Conservation (phyloP, 2,888 invertebrate species). For the Callyntrura sp. region DNA sequence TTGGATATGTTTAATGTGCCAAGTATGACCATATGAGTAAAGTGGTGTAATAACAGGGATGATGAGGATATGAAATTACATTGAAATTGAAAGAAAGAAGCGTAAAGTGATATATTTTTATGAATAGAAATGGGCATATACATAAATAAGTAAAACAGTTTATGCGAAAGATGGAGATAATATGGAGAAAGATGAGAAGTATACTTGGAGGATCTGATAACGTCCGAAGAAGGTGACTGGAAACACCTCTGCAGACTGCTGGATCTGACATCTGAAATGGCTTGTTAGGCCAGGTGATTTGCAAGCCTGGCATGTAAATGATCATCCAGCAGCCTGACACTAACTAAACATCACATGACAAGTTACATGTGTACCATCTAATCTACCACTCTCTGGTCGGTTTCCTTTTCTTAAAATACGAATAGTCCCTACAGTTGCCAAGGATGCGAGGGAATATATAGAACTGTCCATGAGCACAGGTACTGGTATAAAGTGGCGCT, state of each 20-base stretch:
- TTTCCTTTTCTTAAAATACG: slow-evolving; percentile 61
- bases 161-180: background rate
- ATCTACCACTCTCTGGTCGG: slow-evolving; percentile 54
- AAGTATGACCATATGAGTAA: slow-evolving; percentile 43
- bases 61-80: slow-evolving; percentile 3
- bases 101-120: slow-evolving; percentile 25
- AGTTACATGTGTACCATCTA: slow-evolving; percentile 68
- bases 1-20: slow-evolving; percentile 39
- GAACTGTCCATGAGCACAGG: no score
- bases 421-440: no score
- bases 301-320: slow-evolving; percentile 79
- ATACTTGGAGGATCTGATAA: slow-evolving; percentile 51
- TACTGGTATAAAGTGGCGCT: background rate
- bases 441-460: no score
- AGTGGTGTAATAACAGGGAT: slow-evolving; percentile 28
- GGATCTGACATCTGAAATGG: slow-evolving; percentile 70
- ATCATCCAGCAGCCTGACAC: slow-evolving; percentile 73
- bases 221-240: slow-evolving; percentile 70
- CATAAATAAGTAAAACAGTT: slow-evolving; percentile 12
- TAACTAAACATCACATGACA: slow-evolving; percentile 73
- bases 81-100: no score
- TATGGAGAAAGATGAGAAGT: slow-evolving; percentile 32
- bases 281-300: slow-evolving; percentile 75
- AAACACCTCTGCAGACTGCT: slow-evolving; percentile 67
- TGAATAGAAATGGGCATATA: slow-evolving; percentile 22